Percentiles rank a stretch among this genome's conserved stretches.
Conservation (phyloP, 2,888 invertebrate genomes). For the Athrips mouffetella region DNA sequence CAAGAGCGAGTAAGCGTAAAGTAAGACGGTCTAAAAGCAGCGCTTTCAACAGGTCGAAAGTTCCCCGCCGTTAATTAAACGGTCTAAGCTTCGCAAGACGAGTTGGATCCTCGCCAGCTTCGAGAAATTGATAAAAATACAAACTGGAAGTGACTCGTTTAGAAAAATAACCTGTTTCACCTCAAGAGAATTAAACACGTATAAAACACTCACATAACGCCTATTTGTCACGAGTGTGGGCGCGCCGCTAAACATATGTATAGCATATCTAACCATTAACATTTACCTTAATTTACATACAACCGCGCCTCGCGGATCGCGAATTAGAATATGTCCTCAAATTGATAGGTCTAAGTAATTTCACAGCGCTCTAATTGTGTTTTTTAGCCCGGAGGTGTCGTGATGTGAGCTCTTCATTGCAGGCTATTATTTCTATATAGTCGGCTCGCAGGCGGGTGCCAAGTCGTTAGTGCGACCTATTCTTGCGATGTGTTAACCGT, state of each 20-base stretch:
- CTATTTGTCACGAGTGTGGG: constrained; percentile 51
- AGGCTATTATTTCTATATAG: constrained; percentile 53
- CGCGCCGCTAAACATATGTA: constrained; percentile 26
- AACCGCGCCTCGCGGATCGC: constrained; percentile 34
- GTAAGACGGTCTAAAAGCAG: constrained; percentile 60
- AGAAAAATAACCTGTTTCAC: constrained; percentile 31
- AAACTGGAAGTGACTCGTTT: constrained; percentile 49
- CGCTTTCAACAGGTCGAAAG: constrained; percentile 76
- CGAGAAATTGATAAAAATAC: constrained; percentile 67
- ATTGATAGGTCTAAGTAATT: constrained; percentile 52
- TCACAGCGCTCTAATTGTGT: constrained; percentile 52
- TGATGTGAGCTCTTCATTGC: constrained; percentile 63
- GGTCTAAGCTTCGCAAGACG: constrained; percentile 65
- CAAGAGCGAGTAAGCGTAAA: constrained; percentile 49
- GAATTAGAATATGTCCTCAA: constrained; percentile 49
- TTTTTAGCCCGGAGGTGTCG: constrained; percentile 48
- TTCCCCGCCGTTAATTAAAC: constrained; percentile 76
- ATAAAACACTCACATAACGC: constrained; percentile 38
- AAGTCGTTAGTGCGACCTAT: constrained; percentile 66
- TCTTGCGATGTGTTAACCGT: constrained; percentile 58
- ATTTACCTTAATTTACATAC: constrained; percentile 51
- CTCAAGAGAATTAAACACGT: constrained; percentile 48
- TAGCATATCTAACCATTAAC: constrained; percentile 39
- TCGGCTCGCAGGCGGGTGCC: constrained; percentile 46
- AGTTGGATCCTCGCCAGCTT: constrained; percentile 62